Evolutionary conservation across 1,140 invertebrate species (phyloP).

Genomic region (Neodiprion lecontei): DNA sequence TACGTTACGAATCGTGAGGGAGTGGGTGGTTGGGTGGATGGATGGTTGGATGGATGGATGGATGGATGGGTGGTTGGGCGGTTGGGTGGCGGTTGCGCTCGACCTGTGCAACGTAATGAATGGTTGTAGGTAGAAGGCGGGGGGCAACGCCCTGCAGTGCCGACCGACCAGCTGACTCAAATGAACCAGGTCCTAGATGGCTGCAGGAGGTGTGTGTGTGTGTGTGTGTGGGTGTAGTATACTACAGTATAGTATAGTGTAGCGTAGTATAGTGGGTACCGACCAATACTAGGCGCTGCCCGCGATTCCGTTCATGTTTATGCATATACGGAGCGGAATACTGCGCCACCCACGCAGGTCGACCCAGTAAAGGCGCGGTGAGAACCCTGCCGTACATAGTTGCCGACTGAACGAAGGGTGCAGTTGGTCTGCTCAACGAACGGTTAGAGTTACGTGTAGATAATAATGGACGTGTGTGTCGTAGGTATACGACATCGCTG

Average conservation of each 20-base stretch:
- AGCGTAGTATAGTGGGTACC: no score
- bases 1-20: no score
- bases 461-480: no score
- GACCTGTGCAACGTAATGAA: conserved; percentile 7
- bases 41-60: no score
- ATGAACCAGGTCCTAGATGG: conserved; percentile 5
- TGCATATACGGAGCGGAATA: conserved; percentile 7
- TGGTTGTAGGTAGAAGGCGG: background rate
- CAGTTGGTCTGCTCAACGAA: background rate
- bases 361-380: conserved; percentile 6
- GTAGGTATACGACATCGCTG: no score
- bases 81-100: background rate
- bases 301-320: conserved; percentile 7
- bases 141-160: background rate
- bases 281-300: background rate
- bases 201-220: background rate
- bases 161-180: conserved; percentile 1
- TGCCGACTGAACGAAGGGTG: background rate
- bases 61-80: no score
- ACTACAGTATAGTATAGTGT: no score
- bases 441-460: background rate
- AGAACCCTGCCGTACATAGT: background rate
- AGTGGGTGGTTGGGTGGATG: no score
- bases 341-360: conserved; percentile 1
- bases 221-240: no score